Evolutionary conservation across 2,113 vertebrate species (phyloP).

Genomic region (Otocyon megalotis): DNA sequence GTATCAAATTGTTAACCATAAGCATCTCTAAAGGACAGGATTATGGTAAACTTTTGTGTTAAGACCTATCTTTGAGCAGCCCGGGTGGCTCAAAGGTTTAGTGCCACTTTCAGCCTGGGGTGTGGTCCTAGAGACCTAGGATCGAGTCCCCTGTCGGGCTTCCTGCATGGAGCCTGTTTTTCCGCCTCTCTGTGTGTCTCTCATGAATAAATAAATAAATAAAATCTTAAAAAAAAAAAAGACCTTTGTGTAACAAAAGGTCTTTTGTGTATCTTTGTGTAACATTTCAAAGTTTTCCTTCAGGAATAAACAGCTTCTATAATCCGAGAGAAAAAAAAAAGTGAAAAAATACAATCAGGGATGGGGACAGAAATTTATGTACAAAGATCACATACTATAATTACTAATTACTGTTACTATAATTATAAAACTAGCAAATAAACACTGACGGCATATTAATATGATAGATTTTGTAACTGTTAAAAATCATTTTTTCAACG

Average conservation of each 20-base stretch:
- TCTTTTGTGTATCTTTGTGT: background rate
- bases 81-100: too few relatives aligned
- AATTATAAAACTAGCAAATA: background rate
- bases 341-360: conserved; percentile 21
- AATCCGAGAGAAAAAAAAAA: conserved; percentile 33
- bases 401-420: background rate
- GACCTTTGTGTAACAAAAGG: too few relatives aligned
- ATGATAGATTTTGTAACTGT: background rate
- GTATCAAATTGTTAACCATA: background rate
- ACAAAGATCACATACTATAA: background rate
- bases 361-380: background rate
- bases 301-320: background rate
- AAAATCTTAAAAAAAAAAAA: too few relatives aligned
- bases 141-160: too few relatives aligned
- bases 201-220: too few relatives aligned
- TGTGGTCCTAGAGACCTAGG: too few relatives aligned
- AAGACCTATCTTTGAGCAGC: background rate
- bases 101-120: too few relatives aligned
- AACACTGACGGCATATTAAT: background rate
- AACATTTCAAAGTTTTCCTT: conserved; percentile 29
- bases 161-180: too few relatives aligned
- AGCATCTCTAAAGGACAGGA: background rate
- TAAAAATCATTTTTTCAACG: conserved; percentile 28
- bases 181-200: too few relatives aligned
- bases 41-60: background rate